Evolutionary conservation across 2,888 invertebrate genomes (phyloP), one percentile per base, ranked within the genome.

Genomic region (Cyclophora albipunctata): DNA sequence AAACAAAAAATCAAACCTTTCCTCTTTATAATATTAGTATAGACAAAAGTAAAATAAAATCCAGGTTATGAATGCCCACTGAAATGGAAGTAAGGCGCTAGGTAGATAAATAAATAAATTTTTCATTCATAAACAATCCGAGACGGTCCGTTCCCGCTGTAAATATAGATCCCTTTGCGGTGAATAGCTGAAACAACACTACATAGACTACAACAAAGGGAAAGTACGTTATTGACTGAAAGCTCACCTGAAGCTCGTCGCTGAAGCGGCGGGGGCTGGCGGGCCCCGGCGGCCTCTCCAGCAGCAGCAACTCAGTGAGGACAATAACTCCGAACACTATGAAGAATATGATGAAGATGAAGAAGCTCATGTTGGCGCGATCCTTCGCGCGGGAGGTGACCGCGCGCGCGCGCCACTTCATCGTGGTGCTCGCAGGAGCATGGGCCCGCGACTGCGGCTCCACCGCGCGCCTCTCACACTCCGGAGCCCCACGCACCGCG

Each of bases 291-390:
- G 86, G 86, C 46, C 86, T 80, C 60, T 89, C 88, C 66, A 85
- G 84, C 55, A 80, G 81, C 71, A 95, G 91, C 67, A 96, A 93
- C 85, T 96, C 96, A 57, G 96, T 96, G 62, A 96, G 90, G 55
- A 96, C 93, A 70, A 96, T 96, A 67, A 96, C 90, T 45, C 95
- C 95, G 76, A 96, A 96, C 53, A 97, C 93, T 43, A 94, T 94
- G 81, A 96, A 96, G 83, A 97, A 96, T 90, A 96, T 95, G 64
- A 96, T 92, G 59, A 96, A 96, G 78, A 96, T 94, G 84, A 96
- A 93, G 86, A 96, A 96, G 72, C 95, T 96, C 91, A 96, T 93
- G 78, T 95, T 94, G 63, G 95, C 95, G 64, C 96, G 91, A 79
- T 96, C 95, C 69, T 93, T 91, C 79, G 88, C 92, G 76, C 90